These are phyloP conservation scores for Melanocharis versteri DNA, from an alignment of 2,113 vertebrate species.

Conservation along the genomic window DNA sequence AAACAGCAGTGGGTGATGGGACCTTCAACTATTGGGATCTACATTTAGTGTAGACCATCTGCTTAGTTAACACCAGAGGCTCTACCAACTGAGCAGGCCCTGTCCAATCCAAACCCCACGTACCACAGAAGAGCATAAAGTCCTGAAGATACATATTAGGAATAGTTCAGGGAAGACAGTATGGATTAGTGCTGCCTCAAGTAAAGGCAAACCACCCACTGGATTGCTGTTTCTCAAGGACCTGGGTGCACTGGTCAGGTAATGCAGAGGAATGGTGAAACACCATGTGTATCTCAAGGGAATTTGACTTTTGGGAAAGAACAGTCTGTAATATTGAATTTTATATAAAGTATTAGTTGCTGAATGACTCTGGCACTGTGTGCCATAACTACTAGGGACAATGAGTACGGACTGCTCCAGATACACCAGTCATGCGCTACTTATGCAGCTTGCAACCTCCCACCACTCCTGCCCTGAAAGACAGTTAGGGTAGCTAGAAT, in stretches of 20 bases:
- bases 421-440: too few species aligned
- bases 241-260: too few species aligned
- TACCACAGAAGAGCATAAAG: not conserved
- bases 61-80: not conserved
- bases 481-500: not conserved
- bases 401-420: not conserved
- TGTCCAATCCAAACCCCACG: not conserved
- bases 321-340: not conserved
- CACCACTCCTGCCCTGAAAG: not conserved
- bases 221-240: not conserved
- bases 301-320: not conserved
- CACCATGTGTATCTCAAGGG: not conserved
- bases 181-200: not conserved
- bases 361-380: not conserved
- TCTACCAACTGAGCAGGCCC: not conserved
- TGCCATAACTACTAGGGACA: not conserved
- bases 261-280: not conserved
- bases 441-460: not conserved
- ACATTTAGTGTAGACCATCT: not conserved
- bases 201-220: not conserved
- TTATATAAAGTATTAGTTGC: not conserved
- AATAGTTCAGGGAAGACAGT: not conserved
- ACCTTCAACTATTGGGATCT: too few species aligned
- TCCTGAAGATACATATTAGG: not conserved
- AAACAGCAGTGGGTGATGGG: not conserved